Evolutionary conservation across 2,113 vertebrate species (phyloP), one percentile per base, ranked within the genome.

Genomic region (Castor canadensis): DNA sequence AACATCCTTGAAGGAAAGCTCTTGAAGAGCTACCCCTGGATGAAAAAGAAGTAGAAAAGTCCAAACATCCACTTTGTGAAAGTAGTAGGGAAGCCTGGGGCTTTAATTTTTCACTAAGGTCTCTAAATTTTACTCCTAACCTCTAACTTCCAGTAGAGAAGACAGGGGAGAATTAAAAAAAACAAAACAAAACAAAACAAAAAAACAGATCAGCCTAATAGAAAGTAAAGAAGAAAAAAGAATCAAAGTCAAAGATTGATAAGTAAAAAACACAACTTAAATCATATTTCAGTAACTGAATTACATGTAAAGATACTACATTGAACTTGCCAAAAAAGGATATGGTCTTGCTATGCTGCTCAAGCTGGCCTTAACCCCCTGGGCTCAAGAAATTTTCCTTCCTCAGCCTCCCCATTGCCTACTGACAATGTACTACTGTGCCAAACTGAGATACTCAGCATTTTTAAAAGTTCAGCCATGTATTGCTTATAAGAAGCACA

Each of bases 241-340:
- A 95, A 92, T n/a, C 60, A 60, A 75, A 75, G 35, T 64, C 75
- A 85, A 89, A 91, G 16, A 80, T 71, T n/a, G n/a, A 26, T 67
- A 82, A 95, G 71, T 66, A 76, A 54, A 95, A 92, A 91, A 64
- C 38, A 72, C n/a, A 92, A 56, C 9, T 43, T 17, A 89, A 84
- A 47, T 54, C 30, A 71, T 40, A 54, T 45, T 73, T 91, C 11
- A 81, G 79, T 93, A 94, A 92, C 76, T 30, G 87, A 92, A 94
- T 86, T 87, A 69, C 26, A 85, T 75, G 30, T 60, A 92, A 95
- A 83, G 67, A 66, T 90, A 67, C 56, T 38, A 83, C 92, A 69
- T 40, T 92, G 56, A 94, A 84, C 28, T 84, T 95, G 38, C 1
- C 43, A 40, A 20, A 40, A 64, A 75, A 28, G 20, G 22, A 52